Conservation (phyloP, 2,888 invertebrate genomes). For the Cryptophagus acutangulus region DNA sequence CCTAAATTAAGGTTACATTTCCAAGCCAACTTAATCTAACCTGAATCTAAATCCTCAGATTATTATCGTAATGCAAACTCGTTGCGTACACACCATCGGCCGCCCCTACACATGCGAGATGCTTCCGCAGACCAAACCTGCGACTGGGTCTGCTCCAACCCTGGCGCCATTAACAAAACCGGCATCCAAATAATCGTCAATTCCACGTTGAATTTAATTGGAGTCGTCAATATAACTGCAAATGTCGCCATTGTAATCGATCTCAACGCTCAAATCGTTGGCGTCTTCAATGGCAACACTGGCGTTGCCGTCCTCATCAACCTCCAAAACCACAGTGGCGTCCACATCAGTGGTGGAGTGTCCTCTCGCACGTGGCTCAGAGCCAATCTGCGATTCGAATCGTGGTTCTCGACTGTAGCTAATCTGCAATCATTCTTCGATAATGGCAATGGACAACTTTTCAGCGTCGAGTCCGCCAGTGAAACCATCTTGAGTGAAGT, state of each 20-base stretch:
- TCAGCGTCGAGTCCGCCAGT: conserved; percentile 14
- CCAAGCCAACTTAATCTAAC: conserved; percentile 13
- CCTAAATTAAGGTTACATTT: conserved; percentile 14
- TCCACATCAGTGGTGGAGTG: conserved; percentile 18
- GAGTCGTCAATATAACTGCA: conserved; percentile 20
- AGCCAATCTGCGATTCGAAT: conserved; percentile 15
- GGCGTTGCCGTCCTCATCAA: conserved; percentile 22
- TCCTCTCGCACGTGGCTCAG: conserved; percentile 16
- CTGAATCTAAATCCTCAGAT: conserved; percentile 2
- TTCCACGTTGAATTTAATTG: conserved; percentile 17
- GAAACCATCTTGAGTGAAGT: conserved; percentile 9
- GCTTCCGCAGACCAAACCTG: conserved; percentile 8
- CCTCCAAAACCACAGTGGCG: conserved; percentile 16
- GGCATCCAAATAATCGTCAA: conserved; percentile 17
- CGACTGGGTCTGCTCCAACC: conserved; percentile 5
- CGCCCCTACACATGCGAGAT: conserved; percentile 5
- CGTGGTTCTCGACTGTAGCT: conserved; percentile 16
- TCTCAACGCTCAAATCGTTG: conserved; percentile 17
- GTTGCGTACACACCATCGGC: background rate
- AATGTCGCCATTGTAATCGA: conserved; percentile 22
- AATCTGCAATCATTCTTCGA: conserved; percentile 17
- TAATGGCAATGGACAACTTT: conserved; percentile 16
- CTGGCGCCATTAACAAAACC: conserved; percentile 3
- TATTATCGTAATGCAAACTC: background rate
- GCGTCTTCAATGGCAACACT: conserved; percentile 16